Base-by-base conservation (phyloP, 2,797 vertebrate genomes). In the Hylomyscus alleni region DNA sequence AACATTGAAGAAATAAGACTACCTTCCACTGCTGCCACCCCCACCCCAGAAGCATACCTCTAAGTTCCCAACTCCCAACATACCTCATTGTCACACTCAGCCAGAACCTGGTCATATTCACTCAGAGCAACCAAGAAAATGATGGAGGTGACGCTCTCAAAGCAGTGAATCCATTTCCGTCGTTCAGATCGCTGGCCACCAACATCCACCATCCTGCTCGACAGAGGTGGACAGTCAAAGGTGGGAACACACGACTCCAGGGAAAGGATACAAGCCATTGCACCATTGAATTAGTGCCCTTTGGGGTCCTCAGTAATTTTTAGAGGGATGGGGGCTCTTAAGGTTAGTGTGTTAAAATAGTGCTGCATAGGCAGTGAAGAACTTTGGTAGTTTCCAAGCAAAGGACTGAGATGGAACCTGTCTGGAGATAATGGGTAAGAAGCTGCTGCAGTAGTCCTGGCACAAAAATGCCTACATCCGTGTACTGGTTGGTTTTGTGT, bases 141-240 rank as follows among this genome's bases (percentile, higher is more conserved):
- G 72, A 99, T 99, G 98, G 99, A 99, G 56, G 99, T 99, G 97
- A 99, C 99, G 15, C 99, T 99, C 98, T 99, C 99, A 94, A 99
- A 99, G 98, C 99, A 99, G 97, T 99, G 99, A 97, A 99, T 99
- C 99, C 99, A 99, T 96, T 99, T 99, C 97, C 99, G 99, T 97
- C 99, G 98, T 98, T 99, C 99, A 72, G 99, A 99, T 98, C 99
- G 99, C 97, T 99, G 99, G 97, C 99, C 99, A 47, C 99, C 99
- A 3, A 99, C 99, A 67, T 99, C 99, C 98, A 99, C 99, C 99
- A 99, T 99, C 96, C 98, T 98, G 96, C 92, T 90, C 54, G 95
- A 94, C 0, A 97, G 47, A 97, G 96, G 93, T 47, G 65, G 60
- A 67, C 34, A 2, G 83, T 29, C 44, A 84, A 56, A 89, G 50